Evolutionary conservation across 30 jellyfish, hydroid and myxozoan species (phyloP).

Genomic region (Sanderia malayensis): DNA sequence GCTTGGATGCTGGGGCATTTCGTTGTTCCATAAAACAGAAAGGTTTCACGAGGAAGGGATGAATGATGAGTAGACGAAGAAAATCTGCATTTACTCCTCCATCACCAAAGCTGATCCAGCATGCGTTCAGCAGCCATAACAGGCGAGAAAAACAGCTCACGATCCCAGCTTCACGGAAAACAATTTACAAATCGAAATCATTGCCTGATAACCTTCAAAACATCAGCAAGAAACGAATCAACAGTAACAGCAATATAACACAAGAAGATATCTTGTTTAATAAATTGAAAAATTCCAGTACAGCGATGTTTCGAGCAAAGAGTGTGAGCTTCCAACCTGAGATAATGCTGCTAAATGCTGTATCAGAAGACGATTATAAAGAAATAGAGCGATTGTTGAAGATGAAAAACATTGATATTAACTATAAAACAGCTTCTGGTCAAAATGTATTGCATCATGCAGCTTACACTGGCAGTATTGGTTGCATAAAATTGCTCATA

Average conservation of each 20-base stretch:
- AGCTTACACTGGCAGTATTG: conserved; percentile 42
- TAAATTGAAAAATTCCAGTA: background rate
- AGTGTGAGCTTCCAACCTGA: conserved; percentile 65
- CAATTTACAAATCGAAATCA: conserved; percentile 63
- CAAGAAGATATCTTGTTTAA: background rate
- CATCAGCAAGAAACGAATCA: background rate
- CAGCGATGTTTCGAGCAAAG: conserved; percentile 41
- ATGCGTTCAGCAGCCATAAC: background rate
- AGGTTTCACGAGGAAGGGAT: too few relatives aligned
- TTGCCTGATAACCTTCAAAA: conserved; percentile 40
- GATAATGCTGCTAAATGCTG: conserved; percentile 51
- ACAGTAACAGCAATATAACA: background rate
- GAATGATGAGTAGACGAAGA: conserved; percentile 47
- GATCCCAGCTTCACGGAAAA: conserved; percentile 10
- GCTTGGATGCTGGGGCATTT: too few relatives aligned
- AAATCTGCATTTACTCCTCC: conserved; percentile 59
- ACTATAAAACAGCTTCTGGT: conserved; percentile 62
- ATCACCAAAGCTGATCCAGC: conserved; percentile 18
- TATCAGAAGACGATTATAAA: conserved; percentile 41
- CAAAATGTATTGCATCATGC: conserved; percentile 51
- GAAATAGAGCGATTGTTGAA: conserved; percentile 36
- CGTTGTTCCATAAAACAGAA: too few relatives aligned
- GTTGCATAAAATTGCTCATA: conserved; percentile 35
- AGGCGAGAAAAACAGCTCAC: background rate
- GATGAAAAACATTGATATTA: conserved; percentile 30